phyloP scores from a whole-genome alignment of 2,888 invertebrate species.

The Leptopterna dolabrata region DNA sequence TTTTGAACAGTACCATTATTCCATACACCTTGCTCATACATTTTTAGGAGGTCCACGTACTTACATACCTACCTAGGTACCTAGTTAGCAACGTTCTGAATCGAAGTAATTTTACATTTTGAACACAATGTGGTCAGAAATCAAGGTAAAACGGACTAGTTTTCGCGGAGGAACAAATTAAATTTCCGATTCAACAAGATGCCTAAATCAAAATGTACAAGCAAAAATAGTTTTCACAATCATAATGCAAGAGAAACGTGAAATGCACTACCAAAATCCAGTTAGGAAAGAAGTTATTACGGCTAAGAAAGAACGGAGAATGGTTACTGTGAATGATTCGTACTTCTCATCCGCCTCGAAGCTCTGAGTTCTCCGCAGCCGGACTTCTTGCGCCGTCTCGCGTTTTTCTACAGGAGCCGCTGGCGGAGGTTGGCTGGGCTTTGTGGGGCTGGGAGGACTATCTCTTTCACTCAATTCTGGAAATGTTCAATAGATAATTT shows the following conservation, averaged over 20 bases:
- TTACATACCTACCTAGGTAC: no score
- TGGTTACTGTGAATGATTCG: neutral
- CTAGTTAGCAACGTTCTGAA: no score
- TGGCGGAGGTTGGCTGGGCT: slow-evolving; percentile 46
- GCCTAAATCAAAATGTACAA: neutral
- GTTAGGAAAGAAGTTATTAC: neutral
- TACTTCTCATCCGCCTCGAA: slow-evolving; percentile 91
- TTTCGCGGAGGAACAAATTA: no score
- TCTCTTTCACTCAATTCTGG: slow-evolving; percentile 68
- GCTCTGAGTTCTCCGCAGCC: slow-evolving; percentile 85
- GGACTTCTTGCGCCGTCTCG: slow-evolving; percentile 73
- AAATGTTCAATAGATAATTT: neutral
- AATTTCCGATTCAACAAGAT: neutral
- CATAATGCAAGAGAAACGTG: neutral
- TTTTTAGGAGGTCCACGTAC: no score
- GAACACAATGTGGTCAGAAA: no score
- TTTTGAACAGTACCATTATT: no score
- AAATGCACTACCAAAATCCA: neutral
- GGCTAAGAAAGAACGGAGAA: neutral
- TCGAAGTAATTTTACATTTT: no score
- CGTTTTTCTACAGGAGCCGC: slow-evolving; percentile 13
- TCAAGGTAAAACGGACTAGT: no score
- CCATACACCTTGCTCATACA: no score
- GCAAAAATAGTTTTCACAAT: neutral
- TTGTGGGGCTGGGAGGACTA: slow-evolving; percentile 65